Base-by-base conservation (phyloP, 2,797 vertebrate species). In the Pempheris klunzingeri region DNA sequence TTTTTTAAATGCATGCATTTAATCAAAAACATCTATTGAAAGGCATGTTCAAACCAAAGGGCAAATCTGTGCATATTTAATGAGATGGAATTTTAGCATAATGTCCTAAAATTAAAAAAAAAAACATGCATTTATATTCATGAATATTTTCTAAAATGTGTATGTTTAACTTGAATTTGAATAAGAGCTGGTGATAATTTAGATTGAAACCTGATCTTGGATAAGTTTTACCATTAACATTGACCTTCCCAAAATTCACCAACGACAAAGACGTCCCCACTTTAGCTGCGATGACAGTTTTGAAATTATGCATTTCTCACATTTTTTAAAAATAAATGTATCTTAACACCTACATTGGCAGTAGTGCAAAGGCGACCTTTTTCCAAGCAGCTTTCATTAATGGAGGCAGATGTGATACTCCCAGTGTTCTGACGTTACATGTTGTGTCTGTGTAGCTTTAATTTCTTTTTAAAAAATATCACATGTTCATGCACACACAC, bases 11-110 rank as follows among this genome's bases (percentile, higher is more conserved):
- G 38, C 44, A 15, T 72, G 30, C 57, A 64, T 74, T 59, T 57
- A 24, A 63, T 66, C 68, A 64, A 44, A 66, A 59, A 54, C 11
- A 52, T 71, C 55, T 41, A 60, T 34, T 62, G 44, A 79, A 76
- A 64, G 50, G 77, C 47, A 64, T 10, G 26, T 57, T 79, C 44
- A 71, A 76, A 84, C 47, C 39, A 73, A 74, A 80, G 58, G 55
- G 52, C 43, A 73, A 34, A 76, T 62, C 18, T 75, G 30, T 80
- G 73, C 66, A 63, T 78, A 69, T 77, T 74, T 59, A 82, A 81
- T 71, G 20, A 60, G 74, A 67, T 67, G 32, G 60, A 22, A 9
- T 67, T 50, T 78, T 41, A 66, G 54, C 53, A 80, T 46, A 68
- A 54, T 52, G 15, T 32, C 11, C 4, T 14, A 30, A 59, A 68